Conservation (phyloP, 2,888 invertebrate species). For the Apamea crenata region DNA sequence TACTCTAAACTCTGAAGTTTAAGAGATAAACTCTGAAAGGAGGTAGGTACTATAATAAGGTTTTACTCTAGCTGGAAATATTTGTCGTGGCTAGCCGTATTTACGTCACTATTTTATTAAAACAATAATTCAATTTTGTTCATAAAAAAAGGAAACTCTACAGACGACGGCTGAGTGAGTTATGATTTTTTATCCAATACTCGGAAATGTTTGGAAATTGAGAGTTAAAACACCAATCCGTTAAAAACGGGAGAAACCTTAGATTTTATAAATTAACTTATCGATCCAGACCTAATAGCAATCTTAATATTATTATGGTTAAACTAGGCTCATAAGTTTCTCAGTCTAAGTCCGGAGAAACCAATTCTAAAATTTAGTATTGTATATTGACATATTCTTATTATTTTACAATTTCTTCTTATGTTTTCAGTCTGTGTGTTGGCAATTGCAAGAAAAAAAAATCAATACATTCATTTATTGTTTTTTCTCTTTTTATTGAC, state of each 20-base stretch:
- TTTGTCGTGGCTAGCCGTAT: background rate
- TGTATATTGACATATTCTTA: no score
- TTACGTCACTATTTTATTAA: slow-evolving; percentile 48
- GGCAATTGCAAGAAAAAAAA: no score
- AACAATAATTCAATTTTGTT: slow-evolving; percentile 50
- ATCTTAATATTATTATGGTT: background rate
- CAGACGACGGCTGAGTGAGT: slow-evolving; percentile 54
- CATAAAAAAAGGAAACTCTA: slow-evolving; percentile 43
- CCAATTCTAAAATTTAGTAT: no score
- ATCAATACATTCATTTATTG: no score
- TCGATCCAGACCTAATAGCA: background rate
- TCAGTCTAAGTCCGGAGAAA: no score
- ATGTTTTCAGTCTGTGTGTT: no score
- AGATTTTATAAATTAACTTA: background rate
- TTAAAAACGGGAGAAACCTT: background rate
- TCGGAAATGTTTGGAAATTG: slow-evolving; percentile 9
- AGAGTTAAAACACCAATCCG: background rate
- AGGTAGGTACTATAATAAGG: background rate
- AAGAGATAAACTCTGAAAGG: background rate
- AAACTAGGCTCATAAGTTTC: no score
- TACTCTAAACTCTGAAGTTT: no score
- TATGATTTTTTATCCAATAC: slow-evolving; percentile 36
- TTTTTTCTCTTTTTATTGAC: no score
- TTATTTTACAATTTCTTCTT: no score
- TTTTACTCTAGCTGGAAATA: background rate